A percentile compares a stretch with the other conserved stretches of the same genome.
Conservation (phyloP, 2,888 invertebrate species). For the Parascotia fuliginaria region DNA sequence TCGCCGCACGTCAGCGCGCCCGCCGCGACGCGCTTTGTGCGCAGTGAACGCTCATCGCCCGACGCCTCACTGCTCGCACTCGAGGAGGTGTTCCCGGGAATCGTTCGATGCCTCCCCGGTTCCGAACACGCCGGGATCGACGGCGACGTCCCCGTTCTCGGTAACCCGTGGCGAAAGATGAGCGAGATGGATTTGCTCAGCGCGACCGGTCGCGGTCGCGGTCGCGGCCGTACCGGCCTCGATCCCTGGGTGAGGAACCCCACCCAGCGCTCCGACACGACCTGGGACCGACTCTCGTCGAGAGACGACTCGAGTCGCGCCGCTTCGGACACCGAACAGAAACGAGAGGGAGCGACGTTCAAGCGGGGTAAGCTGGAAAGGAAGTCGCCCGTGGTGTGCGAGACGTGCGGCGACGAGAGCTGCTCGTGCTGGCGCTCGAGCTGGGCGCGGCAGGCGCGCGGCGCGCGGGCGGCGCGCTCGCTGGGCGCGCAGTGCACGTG, state of each 20-base stretch:
- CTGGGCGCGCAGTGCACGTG: conserved; percentile 54
- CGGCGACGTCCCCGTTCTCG: conserved; percentile 43
- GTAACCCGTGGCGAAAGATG: conserved; percentile 73
- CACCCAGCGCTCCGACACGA: conserved; percentile 26
- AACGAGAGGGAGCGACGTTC: conserved; percentile 31
- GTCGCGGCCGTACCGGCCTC: conserved; percentile 39
- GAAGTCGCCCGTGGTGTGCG: conserved; percentile 57
- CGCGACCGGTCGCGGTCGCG: conserved; percentile 36
- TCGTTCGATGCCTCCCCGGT: conserved; percentile 29
- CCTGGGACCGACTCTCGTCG: conserved; percentile 29
- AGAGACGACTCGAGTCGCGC: conserved; percentile 36
- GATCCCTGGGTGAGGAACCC: conserved; percentile 56
- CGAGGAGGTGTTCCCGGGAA: conserved; percentile 29
- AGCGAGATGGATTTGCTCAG: conserved; percentile 61
- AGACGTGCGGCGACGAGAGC: conserved; percentile 59
- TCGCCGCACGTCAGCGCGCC: conserved; percentile 19
- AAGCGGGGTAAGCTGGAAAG: conserved; percentile 62
- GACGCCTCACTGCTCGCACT: conserved; percentile 54
- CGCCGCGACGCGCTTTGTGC: conserved; percentile 51
- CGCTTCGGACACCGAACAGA: conserved; percentile 38
- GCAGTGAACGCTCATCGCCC: conserved; percentile 57
- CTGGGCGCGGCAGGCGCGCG: conserved; percentile 40
- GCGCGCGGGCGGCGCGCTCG: conserved; percentile 39
- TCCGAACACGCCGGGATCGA: conserved; percentile 43
- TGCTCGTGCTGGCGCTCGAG: conserved; percentile 60